Percentiles rank a stretch among this genome's conserved stretches.
Evolutionary conservation across 2,113 vertebrate genomes (phyloP).

Genomic region (Rhipidura dahli): DNA sequence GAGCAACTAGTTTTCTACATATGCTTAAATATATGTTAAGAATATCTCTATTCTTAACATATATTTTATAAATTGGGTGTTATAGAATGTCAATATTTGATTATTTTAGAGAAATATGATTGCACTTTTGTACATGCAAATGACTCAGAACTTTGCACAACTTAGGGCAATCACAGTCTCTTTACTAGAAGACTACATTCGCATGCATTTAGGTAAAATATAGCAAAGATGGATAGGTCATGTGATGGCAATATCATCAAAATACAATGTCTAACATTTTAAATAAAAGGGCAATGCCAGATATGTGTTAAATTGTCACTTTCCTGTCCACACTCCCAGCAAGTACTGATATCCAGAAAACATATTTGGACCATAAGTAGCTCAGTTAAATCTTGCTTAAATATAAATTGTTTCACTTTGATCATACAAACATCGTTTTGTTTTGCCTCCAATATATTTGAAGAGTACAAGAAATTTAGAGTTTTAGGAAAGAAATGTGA

Average conservation of each 20-base stretch:
- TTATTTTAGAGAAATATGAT: not conserved
- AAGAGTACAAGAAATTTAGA: not conserved
- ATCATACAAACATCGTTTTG: not conserved
- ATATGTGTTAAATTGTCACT: not conserved
- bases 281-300: not conserved
- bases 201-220: not conserved
- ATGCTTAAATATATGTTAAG: too few species aligned
- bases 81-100: not conserved
- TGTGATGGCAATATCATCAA: not conserved
- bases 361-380: not conserved
- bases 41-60: not conserved
- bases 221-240: not conserved
- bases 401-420: not conserved
- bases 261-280: not conserved
- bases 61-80: not conserved
- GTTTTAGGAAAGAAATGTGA: not conserved
- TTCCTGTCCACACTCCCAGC: not conserved
- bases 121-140: not conserved
- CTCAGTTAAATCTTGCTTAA: not conserved
- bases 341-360: not conserved
- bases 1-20: not conserved
- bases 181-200: not conserved
- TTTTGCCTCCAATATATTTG: not conserved
- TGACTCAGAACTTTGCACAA: not conserved
- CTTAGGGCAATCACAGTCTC: not conserved